Percentiles rank a stretch among this genome's conserved stretches.
Conservation (phyloP, 2,888 invertebrate species). For the Pseudococcus longispinus region DNA sequence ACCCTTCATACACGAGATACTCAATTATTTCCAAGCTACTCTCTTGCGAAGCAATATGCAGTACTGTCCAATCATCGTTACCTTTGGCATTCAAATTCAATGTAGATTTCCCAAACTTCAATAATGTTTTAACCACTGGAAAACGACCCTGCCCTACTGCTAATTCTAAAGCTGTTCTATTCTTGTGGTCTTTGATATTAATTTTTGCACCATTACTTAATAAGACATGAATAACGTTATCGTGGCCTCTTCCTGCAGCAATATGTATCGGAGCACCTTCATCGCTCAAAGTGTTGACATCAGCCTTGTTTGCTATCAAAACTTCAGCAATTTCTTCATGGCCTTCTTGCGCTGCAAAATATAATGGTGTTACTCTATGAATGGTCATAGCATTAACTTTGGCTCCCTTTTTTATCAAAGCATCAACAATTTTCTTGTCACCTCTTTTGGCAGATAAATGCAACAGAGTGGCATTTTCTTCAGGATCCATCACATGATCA, state of each 20-base stretch:
- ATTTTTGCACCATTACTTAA: not conserved
- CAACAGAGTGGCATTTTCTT: not conserved
- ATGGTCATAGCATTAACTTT: not conserved
- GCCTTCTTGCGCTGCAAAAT: not conserved
- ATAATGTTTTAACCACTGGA: not conserved
- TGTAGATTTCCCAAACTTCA: not conserved
- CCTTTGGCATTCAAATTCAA: conserved; percentile 66
- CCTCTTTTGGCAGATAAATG: not conserved
- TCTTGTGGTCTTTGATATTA: not conserved
- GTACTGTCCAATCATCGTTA: conserved; percentile 77
- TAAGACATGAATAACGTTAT: not conserved
- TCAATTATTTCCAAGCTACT: conserved; percentile 73
- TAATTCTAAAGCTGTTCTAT: not conserved
- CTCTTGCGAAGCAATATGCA: conserved; percentile 92
- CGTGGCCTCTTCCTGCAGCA: not conserved
- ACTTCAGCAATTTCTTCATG: not conserved
- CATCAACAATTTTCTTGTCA: not conserved
- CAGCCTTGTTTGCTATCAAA: not conserved
- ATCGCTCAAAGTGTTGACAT: not conserved
- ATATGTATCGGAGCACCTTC: not conserved
- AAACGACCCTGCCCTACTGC: not conserved
- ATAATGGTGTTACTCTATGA: not conserved
- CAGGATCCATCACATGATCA: not conserved
- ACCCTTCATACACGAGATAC: conserved; percentile 65
- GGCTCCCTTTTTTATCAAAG: not conserved